phyloP scores from a whole-genome alignment of 2,113 vertebrate species.

The Camelus dromedarius region DNA sequence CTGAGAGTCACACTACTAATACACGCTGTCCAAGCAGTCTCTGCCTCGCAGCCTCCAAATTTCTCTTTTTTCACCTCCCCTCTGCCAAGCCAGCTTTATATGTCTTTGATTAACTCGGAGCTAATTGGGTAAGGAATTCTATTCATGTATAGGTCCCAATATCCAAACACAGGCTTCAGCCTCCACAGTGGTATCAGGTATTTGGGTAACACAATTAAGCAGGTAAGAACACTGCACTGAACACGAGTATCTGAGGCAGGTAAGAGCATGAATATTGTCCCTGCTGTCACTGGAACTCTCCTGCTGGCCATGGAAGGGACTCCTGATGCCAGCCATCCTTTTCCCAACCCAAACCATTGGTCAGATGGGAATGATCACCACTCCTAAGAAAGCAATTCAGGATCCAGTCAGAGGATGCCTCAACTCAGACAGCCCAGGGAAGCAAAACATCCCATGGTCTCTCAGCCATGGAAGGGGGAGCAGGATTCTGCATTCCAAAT shows the following conservation, averaged over 20 bases:
- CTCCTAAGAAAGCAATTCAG: not conserved
- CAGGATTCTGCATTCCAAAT: not conserved
- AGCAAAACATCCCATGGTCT: not conserved
- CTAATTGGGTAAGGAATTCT: not conserved
- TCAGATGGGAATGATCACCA: not conserved
- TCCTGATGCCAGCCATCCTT: not conserved
- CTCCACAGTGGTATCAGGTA: not conserved
- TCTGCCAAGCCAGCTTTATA: not conserved
- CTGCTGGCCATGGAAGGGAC: not conserved
- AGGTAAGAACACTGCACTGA: not conserved
- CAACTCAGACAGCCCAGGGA: not conserved
- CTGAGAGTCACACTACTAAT: not conserved
- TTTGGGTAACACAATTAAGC: not conserved
- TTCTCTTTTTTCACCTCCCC: not conserved
- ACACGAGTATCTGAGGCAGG: not conserved
- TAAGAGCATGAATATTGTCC: not conserved
- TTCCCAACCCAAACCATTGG: not conserved
- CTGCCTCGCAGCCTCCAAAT: not conserved
- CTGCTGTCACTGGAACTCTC: not conserved
- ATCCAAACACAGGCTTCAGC: not conserved
- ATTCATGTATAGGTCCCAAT: not conserved
- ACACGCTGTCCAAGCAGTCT: not conserved
- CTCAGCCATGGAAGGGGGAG: not conserved
- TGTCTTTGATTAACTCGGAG: not conserved
- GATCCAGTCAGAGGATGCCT: not conserved